phyloP scores from a whole-genome alignment of 53 echinoderm and acorn worm genomes.

The Crossaster papposus region DNA sequence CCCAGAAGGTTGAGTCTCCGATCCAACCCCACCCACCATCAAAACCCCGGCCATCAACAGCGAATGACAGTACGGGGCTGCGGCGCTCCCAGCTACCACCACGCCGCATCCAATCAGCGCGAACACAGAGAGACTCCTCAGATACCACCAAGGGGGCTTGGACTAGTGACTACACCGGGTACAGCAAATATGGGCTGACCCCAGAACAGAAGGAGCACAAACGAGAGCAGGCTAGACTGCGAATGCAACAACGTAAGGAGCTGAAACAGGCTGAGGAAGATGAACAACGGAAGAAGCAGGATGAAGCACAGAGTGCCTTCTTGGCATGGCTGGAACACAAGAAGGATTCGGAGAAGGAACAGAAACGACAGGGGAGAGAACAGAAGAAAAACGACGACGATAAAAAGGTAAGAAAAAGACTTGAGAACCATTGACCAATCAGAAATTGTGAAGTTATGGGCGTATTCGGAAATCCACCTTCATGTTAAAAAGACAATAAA shows the following conservation, averaged over 20 bases:
- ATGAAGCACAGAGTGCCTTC: constrained; percentile 78
- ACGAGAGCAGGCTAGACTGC: constrained; percentile 69
- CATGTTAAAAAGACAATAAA: no score
- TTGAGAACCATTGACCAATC: not conserved
- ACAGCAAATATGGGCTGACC: constrained; percentile 86
- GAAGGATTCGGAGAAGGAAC: constrained; percentile 61
- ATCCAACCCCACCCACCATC: constrained; percentile 48
- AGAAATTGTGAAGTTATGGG: not conserved
- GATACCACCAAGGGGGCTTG: not conserved
- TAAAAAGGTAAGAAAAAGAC: constrained; percentile 19
- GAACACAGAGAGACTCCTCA: constrained; percentile 59
- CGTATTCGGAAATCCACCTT: no score
- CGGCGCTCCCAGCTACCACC: constrained; percentile 47
- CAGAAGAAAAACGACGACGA: constrained; percentile 10
- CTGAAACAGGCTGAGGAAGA: constrained; percentile 72
- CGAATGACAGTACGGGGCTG: constrained; percentile 60
- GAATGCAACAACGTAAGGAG: constrained; percentile 71
- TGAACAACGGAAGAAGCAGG: constrained; percentile 74
- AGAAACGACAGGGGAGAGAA: constrained; percentile 66
- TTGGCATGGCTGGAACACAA: constrained; percentile 91
- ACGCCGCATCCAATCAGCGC: constrained; percentile 77
- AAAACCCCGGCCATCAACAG: constrained; percentile 53
- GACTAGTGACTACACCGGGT: constrained; percentile 48
- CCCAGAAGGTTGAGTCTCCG: constrained; percentile 26
- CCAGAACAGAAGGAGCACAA: constrained; percentile 86